Evolutionary conservation across 2,888 invertebrate species (phyloP).

Genomic region (Odontomyia ornata): DNA sequence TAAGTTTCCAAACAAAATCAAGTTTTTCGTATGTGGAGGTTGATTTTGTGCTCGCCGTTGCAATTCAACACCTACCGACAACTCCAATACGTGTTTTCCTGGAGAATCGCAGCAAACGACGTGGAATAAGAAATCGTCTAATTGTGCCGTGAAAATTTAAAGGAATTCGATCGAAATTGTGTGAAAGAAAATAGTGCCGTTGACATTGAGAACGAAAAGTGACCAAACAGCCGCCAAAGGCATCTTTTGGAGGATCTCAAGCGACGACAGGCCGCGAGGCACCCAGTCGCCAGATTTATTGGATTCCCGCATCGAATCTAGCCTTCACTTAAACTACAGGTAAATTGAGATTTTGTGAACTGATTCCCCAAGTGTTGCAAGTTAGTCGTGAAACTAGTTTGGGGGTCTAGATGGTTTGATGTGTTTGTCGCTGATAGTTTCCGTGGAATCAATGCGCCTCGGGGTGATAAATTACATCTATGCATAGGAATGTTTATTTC

Average conservation of each 20-base stretch:
- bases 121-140: background rate
- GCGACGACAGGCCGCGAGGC: background rate
- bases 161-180: background rate
- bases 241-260: background rate
- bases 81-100: background rate
- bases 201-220: conserved; percentile 20
- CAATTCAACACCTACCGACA: conserved; percentile 1
- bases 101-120: background rate
- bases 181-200: background rate
- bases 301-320: background rate
- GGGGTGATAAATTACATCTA: background rate
- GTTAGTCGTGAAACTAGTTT: background rate
- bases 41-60: conserved; percentile 15
- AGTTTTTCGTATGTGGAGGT: conserved; percentile 38
- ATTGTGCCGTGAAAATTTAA: background rate
- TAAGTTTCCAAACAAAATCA: conserved; percentile 41
- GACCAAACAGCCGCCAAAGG: conserved; percentile 27
- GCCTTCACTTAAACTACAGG: conserved; percentile 25
- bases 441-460: background rate
- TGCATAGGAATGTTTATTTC: too few species aligned
- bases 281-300: conserved; percentile 21
- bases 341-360: background rate
- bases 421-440: too few species aligned
- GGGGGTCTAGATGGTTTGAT: too few species aligned
- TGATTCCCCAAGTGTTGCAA: background rate